A percentile compares a stretch with the other conserved stretches of the same genome.
Evolutionary conservation across 2,888 invertebrate species (phyloP).

Genomic region (Drosophila algonquin): DNA sequence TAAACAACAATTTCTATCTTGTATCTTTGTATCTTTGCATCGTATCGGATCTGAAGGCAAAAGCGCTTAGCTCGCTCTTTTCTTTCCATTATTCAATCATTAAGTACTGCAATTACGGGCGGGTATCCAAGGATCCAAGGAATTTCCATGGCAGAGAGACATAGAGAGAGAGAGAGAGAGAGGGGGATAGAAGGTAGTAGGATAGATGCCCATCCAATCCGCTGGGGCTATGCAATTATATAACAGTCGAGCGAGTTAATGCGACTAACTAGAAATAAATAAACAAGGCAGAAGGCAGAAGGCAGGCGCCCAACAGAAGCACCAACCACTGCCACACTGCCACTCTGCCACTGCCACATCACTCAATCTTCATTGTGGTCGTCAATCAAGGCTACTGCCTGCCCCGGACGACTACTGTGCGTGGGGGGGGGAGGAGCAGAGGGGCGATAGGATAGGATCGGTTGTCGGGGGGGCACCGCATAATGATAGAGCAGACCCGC

Average conservation of each 20-base stretch:
- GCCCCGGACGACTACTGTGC: conserved; percentile 39
- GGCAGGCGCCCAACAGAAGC: conserved; percentile 53
- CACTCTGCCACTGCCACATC: conserved; percentile 25
- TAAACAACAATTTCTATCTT: conserved; percentile 73
- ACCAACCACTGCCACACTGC: conserved; percentile 22
- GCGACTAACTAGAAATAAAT: conserved; percentile 76
- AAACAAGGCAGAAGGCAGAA: conserved; percentile 55
- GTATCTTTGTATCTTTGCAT: background rate
- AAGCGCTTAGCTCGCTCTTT: conserved; percentile 61
- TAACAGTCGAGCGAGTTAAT: conserved; percentile 62
- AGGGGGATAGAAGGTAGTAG: background rate
- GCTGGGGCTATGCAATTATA: conserved; percentile 67
- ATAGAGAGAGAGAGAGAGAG: background rate
- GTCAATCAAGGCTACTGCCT: conserved; percentile 46
- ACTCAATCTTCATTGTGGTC: conserved; percentile 45
- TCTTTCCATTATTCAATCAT: conserved; percentile 64
- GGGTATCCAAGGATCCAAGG: conserved; percentile 53
- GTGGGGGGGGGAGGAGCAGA: background rate
- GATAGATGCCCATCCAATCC: conserved; percentile 25
- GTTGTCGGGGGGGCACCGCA: conserved; percentile 23
- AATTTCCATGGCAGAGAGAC: conserved; percentile 18
- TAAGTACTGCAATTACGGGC: conserved; percentile 66
- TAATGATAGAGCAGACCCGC: conserved; percentile 62
- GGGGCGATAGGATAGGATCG: background rate
- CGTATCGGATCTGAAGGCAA: conserved; percentile 9